Evolutionary conservation across 2,888 invertebrate species (phyloP).

Genomic region (Clanis bilineata): DNA sequence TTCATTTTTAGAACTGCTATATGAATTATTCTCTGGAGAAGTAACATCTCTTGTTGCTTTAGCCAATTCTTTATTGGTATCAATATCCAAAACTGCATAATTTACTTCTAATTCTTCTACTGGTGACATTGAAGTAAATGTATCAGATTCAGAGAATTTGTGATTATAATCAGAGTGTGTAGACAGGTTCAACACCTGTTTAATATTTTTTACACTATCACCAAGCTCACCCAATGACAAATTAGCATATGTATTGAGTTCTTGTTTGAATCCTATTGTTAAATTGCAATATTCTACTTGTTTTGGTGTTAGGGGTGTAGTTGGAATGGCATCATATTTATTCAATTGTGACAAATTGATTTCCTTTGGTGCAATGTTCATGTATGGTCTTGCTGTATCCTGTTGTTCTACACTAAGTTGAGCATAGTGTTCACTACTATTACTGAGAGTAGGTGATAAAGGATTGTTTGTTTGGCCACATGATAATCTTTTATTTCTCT

Average conservation of each 20-base stretch:
- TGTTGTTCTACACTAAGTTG: conserved; percentile 69
- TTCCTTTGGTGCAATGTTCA: conserved; percentile 68
- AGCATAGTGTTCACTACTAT: conserved; percentile 74
- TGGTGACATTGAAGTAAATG: conserved; percentile 66
- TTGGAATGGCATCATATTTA: conserved; percentile 53
- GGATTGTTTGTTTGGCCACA: conserved; percentile 41
- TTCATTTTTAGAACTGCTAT: conserved; percentile 58
- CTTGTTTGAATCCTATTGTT: conserved; percentile 51
- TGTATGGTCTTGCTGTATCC: conserved; percentile 64
- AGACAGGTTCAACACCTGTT: conserved; percentile 45
- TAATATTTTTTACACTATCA: conserved; percentile 54
- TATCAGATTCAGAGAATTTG: conserved; percentile 72
- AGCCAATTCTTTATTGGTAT: conserved; percentile 73
- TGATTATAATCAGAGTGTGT: conserved; percentile 50
- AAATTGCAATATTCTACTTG: conserved; percentile 70
- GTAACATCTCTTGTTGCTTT: conserved; percentile 47
- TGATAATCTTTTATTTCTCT: conserved; percentile 50
- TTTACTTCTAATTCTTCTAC: conserved; percentile 82
- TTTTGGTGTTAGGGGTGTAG: conserved; percentile 66
- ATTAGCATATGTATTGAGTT: conserved; percentile 70
- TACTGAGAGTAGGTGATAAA: conserved; percentile 71
- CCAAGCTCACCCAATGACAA: conserved; percentile 62
- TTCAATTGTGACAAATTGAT: conserved; percentile 39
- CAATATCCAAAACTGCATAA: conserved; percentile 91
- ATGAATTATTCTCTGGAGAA: conserved; percentile 60